These are phyloP conservation scores for Thunnus albacares DNA, from an alignment of 2,797 vertebrate species.

Conservation along the genomic window DNA sequence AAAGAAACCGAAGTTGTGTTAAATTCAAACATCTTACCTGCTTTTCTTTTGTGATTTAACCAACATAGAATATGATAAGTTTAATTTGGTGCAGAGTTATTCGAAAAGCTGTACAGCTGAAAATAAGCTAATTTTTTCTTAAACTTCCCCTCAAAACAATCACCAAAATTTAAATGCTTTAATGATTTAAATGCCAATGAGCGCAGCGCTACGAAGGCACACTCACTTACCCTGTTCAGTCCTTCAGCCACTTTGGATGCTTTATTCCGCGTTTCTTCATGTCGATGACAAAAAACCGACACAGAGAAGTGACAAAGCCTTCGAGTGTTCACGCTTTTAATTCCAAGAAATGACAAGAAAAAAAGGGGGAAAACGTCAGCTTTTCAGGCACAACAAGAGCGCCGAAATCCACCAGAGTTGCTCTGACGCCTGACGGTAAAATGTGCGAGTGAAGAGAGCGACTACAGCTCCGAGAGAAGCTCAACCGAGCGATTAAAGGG, in stretches of 20 bases:
- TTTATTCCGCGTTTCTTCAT: slow-evolving; percentile 75
- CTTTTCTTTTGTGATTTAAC: neutral
- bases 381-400: slow-evolving; percentile 27
- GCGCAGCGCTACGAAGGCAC: slow-evolving; percentile 44
- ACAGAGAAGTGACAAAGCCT: slow-evolving; percentile 26
- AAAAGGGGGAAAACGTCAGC: neutral
- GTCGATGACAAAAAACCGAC: slow-evolving; percentile 44
- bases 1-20: neutral
- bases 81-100: neutral
- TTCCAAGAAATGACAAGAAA: slow-evolving; percentile 5
- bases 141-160: slow-evolving; percentile 39
- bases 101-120: neutral
- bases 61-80: neutral
- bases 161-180: neutral
- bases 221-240: slow-evolving; percentile 64
- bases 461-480: slow-evolving; percentile 67
- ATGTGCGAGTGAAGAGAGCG: slow-evolving; percentile 69
- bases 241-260: slow-evolving; percentile 75
- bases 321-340: neutral
- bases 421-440: slow-evolving; percentile 63
- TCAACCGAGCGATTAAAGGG: slow-evolving; percentile 84
- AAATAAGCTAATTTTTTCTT: neutral
- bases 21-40: neutral
- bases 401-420: slow-evolving; percentile 46
- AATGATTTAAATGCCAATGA: slow-evolving; percentile 28